Base-by-base conservation (phyloP, 2,888 invertebrate genomes). In the Deroplatys truncata region DNA sequence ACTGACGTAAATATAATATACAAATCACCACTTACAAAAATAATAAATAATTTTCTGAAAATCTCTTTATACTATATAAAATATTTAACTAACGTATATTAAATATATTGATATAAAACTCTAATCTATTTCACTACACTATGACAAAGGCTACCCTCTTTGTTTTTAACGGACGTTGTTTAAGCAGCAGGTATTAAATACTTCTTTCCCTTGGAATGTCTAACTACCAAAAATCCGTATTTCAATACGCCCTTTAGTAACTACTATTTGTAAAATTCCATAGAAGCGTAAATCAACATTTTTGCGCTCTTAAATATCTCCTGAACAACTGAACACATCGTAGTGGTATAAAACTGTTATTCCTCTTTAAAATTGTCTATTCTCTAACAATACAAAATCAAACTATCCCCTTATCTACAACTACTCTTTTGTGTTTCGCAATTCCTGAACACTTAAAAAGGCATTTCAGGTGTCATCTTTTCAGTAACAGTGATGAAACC, bases 401-500 rank as follows among this genome's bases (percentile, higher is more conserved):
- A 72, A 20, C 56, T 72, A 72, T 72, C 56, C 25, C 20, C 56
- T 20, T 20, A 43, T 43, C 43, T 43, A 43, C 43, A 43, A 43
- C 43, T 43, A 43, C 43, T 1, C 7, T 5, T 25, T 56, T 56
- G 56, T 16, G 56, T 56, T 20, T 56, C 56, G 15, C 56, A 72
- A 72, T 25, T 72, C 56, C 56, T 72, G 56, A 72, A 72, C 56
- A 72, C 20, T 72, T 20, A 20, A 7, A 84, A 31, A 84, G 84
- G 84, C 84, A 84, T 84, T 84, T 84, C 25, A 88, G 31, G 82
- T 82, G 35, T 85, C 31, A 85, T n/a, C 35, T 31, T 28, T n/a
- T 85, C 43, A n/a, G 49, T 85, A 85, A 29, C 35, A 85, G 56
- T 85, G 82, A 31, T 82, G 85, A 85, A 89, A 85, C 85, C 85